Conservation (phyloP, 2,888 invertebrate species). For the Tenthredo scrophulariae region DNA sequence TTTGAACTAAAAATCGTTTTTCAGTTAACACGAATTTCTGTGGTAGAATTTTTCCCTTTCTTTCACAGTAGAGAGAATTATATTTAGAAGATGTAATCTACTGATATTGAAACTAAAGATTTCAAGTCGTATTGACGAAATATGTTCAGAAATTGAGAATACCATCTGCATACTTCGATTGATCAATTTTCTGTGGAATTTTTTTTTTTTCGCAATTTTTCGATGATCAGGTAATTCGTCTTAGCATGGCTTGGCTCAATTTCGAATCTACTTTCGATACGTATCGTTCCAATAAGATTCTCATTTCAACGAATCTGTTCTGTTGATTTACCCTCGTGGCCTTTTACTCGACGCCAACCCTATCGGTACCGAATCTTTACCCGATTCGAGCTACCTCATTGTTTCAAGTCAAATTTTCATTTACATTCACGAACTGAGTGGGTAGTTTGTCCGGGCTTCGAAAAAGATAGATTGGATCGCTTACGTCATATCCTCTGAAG, state of each 20-base stretch:
- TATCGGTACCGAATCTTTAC: slow-evolving; percentile 27
- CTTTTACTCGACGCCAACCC: background rate
- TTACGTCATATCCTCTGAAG: background rate
- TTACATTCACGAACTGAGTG: slow-evolving; percentile 30
- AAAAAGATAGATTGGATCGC: slow-evolving; percentile 18
- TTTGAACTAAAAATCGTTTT: background rate
- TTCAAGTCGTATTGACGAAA: background rate
- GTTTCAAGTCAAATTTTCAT: slow-evolving; percentile 30
- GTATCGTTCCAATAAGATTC: background rate
- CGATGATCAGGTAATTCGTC: background rate
- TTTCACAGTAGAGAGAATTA: background rate
- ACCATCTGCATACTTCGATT: background rate
- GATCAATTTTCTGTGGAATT: background rate
- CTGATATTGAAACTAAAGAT: background rate
- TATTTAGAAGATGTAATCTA: background rate
- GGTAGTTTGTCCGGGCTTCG: slow-evolving; percentile 9
- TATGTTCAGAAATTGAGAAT: background rate
- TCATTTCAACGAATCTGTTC: background rate
- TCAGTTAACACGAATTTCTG: background rate
- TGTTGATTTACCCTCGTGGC: slow-evolving; percentile 10
- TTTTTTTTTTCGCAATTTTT: background rate
- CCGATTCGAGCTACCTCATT: slow-evolving; percentile 25
- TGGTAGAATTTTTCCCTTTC: background rate
- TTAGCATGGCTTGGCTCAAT: background rate
- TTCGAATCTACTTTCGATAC: background rate